Base-by-base conservation (phyloP, 2,888 invertebrate species). In the Ochropleura plecta region DNA sequence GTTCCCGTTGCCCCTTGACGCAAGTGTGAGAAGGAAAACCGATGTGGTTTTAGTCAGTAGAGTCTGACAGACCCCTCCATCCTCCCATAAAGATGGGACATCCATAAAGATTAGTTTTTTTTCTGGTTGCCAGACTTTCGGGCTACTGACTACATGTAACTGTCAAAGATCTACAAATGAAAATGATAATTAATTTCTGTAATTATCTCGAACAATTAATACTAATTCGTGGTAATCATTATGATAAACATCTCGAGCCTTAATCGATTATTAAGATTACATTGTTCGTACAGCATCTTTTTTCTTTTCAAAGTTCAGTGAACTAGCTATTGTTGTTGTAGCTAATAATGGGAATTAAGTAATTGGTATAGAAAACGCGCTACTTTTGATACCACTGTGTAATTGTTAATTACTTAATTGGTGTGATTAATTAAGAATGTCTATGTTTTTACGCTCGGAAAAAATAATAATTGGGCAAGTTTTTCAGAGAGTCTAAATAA, bases 191-290 rank as follows among this genome's bases (percentile, higher is more conserved):
- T 30, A 30, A 30, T 30, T 30, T 8, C 42, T 57, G 18, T 72
- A 78, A 83, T 83, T 63, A 79, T 71, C 66, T 59, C 5, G 30
- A 60, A 70, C 66, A 81, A 83, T 76, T 77, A 65, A 67, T 71
- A 67, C 14, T 60, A 65, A 76, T 76, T 73, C 44, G 46, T 46
- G 20, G 42, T 79, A 85, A 82, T 84, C 69, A 64, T 14, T 4
- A n/a, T 4, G 82, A 85, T 82, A 63, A 63, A 10, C 14, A 85
- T 85, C 87, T 44, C 30, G 1, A 64, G n/a, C 60, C 46, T 51
- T 48, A 72, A 85, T 85, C 78, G 78, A 85, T 86, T 75, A 78
- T 59, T 53, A 64, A 46, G 85, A 85, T 87, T 73, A 76, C 85
- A 85, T 83, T 85, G 73, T 85, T 79, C 59, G 6, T 30, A 48